Evolutionary conservation across 1,140 invertebrate genomes (phyloP).

Genomic region (Harpegnathos saltator): DNA sequence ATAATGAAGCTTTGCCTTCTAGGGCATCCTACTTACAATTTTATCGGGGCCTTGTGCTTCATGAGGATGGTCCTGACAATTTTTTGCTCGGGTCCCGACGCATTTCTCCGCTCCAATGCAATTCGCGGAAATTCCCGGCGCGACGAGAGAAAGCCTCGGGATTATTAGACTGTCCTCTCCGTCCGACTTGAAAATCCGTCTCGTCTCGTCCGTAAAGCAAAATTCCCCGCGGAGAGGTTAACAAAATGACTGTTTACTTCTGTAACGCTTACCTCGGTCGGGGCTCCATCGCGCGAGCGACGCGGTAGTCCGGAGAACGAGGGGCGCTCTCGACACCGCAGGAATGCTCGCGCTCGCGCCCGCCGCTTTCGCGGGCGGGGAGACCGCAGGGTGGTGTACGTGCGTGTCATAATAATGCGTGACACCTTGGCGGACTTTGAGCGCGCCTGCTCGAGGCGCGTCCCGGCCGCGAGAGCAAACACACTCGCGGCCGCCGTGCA

Average conservation of each 20-base stretch:
- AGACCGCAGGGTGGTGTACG: not conserved
- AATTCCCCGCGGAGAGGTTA: too few species aligned
- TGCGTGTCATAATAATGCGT: constrained; percentile 6
- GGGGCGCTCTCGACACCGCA: constrained; percentile 12
- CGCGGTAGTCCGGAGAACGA: not conserved
- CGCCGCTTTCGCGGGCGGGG: constrained; percentile 18
- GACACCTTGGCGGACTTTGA: constrained; percentile 42
- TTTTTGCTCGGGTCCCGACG: too few species aligned
- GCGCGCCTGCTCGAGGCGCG: constrained; percentile 2
- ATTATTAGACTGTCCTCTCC: too few species aligned
- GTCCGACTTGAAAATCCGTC: too few species aligned
- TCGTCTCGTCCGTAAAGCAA: too few species aligned
- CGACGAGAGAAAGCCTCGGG: too few species aligned
- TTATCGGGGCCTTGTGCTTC: too few species aligned
- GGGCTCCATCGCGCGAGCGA: not conserved
- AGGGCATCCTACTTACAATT: too few species aligned
- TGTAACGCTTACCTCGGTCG: constrained; percentile 28
- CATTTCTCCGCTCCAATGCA: too few species aligned
- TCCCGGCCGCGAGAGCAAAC: constrained; percentile 40
- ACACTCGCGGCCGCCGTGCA: not conserved
- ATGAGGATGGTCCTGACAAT: too few species aligned
- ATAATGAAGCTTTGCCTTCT: too few species aligned
- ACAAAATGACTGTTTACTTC: not conserved
- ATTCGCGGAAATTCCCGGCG: too few species aligned
- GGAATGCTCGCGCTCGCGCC: constrained; percentile 28